Evolutionary conservation across 2,888 invertebrate species (phyloP).

Genomic region (Chrysolina americana): DNA sequence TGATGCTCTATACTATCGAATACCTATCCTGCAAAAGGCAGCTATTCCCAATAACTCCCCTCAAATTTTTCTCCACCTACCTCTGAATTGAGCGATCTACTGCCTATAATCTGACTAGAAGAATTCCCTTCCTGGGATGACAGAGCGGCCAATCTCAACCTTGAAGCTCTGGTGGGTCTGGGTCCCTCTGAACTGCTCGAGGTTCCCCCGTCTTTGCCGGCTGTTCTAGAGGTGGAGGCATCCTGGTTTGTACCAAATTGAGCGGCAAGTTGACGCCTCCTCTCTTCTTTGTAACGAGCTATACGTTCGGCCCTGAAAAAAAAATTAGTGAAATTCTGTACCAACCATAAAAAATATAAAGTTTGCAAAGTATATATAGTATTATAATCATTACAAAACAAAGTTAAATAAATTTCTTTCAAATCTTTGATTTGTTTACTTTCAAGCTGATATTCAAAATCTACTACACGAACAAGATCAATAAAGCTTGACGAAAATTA

Average conservation of each 20-base stretch:
- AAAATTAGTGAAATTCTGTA: neutral
- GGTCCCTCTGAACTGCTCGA: conserved; percentile 69
- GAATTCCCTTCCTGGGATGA: conserved; percentile 51
- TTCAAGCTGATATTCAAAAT: no score
- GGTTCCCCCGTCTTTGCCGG: conserved; percentile 62
- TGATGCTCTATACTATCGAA: no score
- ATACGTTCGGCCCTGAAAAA: conserved; percentile 74
- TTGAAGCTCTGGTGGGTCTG: conserved; percentile 81
- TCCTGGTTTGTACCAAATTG: conserved; percentile 63
- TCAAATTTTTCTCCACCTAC: neutral
- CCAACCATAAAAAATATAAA: neutral
- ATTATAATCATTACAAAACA: no score
- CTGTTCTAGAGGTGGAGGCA: conserved; percentile 30
- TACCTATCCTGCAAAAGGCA: no score
- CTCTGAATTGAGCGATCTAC: conserved; percentile 26
- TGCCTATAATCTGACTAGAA: conserved; percentile 47
- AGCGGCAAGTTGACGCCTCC: conserved; percentile 79
- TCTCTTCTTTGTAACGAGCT: conserved; percentile 81
- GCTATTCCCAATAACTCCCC: no score
- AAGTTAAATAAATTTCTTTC: no score
- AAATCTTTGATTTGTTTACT: no score
- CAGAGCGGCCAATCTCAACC: conserved; percentile 78
- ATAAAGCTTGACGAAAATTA: no score
- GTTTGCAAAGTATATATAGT: neutral
- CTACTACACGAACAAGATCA: no score